phyloP scores from a whole-genome alignment of 2,113 vertebrate species.

The Formicarius rufipectus region DNA sequence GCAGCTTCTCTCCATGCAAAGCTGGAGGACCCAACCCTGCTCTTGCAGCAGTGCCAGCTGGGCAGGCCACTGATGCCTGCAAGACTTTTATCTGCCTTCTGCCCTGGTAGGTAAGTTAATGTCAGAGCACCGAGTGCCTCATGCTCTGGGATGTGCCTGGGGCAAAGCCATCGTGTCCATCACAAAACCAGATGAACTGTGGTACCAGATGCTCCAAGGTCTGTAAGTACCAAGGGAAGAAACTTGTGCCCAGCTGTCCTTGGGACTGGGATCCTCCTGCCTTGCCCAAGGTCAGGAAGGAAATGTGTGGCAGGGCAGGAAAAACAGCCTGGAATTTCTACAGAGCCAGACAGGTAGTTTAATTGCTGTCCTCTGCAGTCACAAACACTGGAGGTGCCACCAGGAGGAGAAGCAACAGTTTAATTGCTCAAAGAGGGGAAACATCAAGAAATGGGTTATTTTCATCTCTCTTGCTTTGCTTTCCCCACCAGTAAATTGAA shows the following conservation, averaged over 20 bases:
- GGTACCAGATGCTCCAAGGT: not conserved
- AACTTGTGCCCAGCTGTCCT: not conserved
- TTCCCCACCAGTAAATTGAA: not conserved
- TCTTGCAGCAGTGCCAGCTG: not conserved
- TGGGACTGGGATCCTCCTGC: not conserved
- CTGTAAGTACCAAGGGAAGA: not conserved
- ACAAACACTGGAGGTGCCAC: not conserved
- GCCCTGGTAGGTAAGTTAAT: not conserved
- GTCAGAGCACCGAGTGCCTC: not conserved
- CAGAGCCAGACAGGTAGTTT: accelerated
- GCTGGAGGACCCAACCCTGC: not conserved
- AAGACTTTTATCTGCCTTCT: not conserved
- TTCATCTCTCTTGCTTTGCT: not conserved
- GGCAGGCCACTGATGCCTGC: not conserved
- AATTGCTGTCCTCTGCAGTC: not conserved
- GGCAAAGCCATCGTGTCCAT: not conserved
- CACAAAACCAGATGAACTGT: accelerated
- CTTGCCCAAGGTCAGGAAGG: not conserved
- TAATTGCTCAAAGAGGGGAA: not conserved
- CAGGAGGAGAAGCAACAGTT: not conserved
- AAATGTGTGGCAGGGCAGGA: not conserved
- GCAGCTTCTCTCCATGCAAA: not conserved
- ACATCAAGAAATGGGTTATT: not conserved
- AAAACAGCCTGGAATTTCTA: not conserved
- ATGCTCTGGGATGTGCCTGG: not conserved